Base-by-base conservation (phyloP, 2,113 vertebrate species). In the Hassar affinis region DNA sequence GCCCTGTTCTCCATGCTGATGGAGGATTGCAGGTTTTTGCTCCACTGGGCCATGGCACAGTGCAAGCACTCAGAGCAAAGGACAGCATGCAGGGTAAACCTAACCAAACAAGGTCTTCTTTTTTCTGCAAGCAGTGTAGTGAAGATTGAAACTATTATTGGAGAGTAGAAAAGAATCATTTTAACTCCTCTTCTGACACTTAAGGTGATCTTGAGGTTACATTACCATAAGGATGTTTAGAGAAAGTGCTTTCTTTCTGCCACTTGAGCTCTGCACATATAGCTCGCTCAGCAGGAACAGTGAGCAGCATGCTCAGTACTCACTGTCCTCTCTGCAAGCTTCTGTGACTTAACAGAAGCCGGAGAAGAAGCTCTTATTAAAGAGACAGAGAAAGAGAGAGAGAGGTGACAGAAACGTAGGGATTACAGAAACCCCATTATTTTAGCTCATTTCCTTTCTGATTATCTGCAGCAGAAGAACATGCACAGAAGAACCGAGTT, bases 21-120 rank as follows among this genome's bases (percentile, higher is more conserved):
- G 27, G n/a, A 75, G 54, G 56, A 52, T 51, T 82, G 12, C n/a
- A 82, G 42, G 68, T 82, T 59, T 10, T 82, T 59, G 80, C 54
- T 82, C 17, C 80, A 75, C 42, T 51, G 69, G 80, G 18, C 69
- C 30, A 8, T 71, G 49, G 51, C 11, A 27, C 66, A 66, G 61
- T 52, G 22, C 25, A 64, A 51, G 27, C n/a, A 8, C 47, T 30
- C 47, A 4, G 72, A 75, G 47, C 59, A 30, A 12, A 49, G 45
- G 42, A 33, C 59, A 49, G 35, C 78, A 51, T 52, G 57, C 61
- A 66, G 22, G 52, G 81, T 22, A 62, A 75, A 82, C 45, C 56
- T 75, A 25, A 82, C 25, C 42, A 35, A 49, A n/a, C 27, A 52
- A 25, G 27, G 20, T 52, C 0, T 14, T 15, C 2, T 7, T n/a